These are phyloP conservation scores for Scomber japonicus DNA, from an alignment of 2,113 vertebrate species.

Conservation along the genomic window DNA sequence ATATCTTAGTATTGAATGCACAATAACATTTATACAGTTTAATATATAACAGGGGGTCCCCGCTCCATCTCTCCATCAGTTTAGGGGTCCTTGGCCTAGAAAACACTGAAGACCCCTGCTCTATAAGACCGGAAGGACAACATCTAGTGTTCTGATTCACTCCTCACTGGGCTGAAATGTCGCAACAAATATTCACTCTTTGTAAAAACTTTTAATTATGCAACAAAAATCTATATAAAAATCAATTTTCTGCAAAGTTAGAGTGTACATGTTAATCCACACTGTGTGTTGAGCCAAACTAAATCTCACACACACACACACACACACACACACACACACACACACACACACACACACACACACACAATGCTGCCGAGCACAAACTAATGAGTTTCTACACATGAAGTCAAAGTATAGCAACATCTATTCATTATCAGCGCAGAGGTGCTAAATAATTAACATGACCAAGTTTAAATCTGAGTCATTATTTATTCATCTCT, in stretches of 20 bases:
- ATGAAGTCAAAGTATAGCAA: constrained; percentile 38
- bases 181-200: neutral
- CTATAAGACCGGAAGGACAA: too few species aligned
- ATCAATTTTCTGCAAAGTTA: neutral
- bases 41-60: too few species aligned
- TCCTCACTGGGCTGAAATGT: too few species aligned
- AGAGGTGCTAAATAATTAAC: constrained; percentile 50
- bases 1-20: too few species aligned
- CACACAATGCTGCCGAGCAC: neutral
- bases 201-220: neutral
- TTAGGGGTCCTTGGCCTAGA: too few species aligned
- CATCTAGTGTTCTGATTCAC: too few species aligned
- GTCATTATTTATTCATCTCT: constrained; percentile 34
- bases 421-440: constrained; percentile 36
- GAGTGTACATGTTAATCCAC: neutral
- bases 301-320: neutral
- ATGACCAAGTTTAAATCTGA: constrained; percentile 6
- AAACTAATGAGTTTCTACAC: constrained; percentile 27
- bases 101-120: too few species aligned
- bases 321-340: too few species aligned
- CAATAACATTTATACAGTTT: too few species aligned
- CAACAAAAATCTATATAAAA: neutral
- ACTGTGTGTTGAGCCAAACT: neutral
- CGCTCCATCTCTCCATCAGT: too few species aligned
- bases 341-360: neutral